Evolutionary conservation across 2,113 vertebrate species (phyloP).

Genomic region (Mugil cephalus): DNA sequence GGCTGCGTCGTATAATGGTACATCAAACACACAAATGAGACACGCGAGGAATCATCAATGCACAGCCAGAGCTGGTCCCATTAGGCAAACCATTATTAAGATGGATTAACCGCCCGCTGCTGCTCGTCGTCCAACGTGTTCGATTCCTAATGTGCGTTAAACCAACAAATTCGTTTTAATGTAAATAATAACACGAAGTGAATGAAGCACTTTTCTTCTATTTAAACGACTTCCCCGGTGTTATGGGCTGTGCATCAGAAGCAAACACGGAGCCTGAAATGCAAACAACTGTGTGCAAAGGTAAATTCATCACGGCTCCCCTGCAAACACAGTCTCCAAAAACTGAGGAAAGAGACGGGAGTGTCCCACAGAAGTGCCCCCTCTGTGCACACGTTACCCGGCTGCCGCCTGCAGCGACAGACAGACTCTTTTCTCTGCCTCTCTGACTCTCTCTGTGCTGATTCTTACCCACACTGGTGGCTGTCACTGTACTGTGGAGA

Average conservation of each 20-base stretch:
- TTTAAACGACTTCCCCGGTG: constrained; percentile 3
- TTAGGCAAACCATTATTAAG: neutral
- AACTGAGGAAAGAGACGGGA: constrained; percentile 26
- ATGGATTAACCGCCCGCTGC: neutral
- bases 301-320: constrained; percentile 6
- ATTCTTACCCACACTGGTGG: constrained; percentile 80
- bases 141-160: neutral
- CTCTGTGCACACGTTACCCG: constrained; percentile 25
- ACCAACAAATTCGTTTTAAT: neutral
- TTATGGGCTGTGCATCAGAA: neutral
- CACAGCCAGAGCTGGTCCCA: neutral
- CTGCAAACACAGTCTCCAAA: constrained; percentile 9
- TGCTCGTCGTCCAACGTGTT: neutral
- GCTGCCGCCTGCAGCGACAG: constrained; percentile 56
- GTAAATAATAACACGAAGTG: neutral
- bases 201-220: neutral
- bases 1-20: neutral
- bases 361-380: constrained; percentile 49
- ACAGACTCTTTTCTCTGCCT: constrained; percentile 26
- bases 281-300: constrained; percentile 8
- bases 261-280: neutral
- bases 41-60: neutral
- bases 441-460: constrained; percentile 16
- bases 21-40: neutral
- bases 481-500: constrained; percentile 63